These are phyloP conservation scores for Griposia aprilina DNA, from an alignment of 2,888 invertebrate genomes.

Conservation along the genomic window DNA sequence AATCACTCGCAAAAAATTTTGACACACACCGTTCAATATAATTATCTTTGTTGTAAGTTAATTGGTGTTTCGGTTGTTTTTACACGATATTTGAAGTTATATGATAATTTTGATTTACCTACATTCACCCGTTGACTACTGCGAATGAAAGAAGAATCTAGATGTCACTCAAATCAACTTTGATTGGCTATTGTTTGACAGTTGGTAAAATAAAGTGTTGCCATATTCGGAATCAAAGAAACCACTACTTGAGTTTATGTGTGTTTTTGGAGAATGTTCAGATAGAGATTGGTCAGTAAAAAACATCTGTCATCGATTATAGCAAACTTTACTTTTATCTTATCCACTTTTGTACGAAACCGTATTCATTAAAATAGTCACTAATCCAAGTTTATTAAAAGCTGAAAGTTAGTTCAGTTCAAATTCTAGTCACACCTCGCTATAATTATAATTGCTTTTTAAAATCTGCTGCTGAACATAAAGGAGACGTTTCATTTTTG, in stretches of 20 bases:
- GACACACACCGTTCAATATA: conserved; percentile 16
- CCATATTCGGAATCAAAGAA: background rate
- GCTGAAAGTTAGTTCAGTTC: background rate
- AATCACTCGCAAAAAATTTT: conserved; percentile 43
- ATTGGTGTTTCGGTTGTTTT: conserved; percentile 33
- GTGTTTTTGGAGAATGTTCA: background rate
- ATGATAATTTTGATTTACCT: conserved; percentile 73
- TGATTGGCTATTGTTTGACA: conserved; percentile 38
- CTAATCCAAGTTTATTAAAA: background rate
- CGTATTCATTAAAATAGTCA: background rate
- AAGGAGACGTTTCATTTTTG: too few relatives aligned
- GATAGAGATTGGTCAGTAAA: background rate
- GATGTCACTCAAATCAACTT: background rate
- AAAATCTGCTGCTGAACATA: background rate
- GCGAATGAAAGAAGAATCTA: conserved; percentile 79
- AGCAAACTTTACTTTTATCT: background rate
- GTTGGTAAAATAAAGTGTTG: conserved; percentile 2
- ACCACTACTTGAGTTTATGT: conserved; percentile 1
- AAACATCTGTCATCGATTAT: background rate
- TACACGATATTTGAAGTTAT: conserved; percentile 34
- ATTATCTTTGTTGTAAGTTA: background rate
- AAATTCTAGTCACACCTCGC: background rate
- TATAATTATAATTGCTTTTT: background rate
- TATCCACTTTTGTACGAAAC: background rate
- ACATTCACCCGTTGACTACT: conserved; percentile 82